A percentile compares a stretch with the other conserved stretches of the same genome.
Conservation (phyloP, 2,888 invertebrate genomes). For the Ectobius pallidus region DNA sequence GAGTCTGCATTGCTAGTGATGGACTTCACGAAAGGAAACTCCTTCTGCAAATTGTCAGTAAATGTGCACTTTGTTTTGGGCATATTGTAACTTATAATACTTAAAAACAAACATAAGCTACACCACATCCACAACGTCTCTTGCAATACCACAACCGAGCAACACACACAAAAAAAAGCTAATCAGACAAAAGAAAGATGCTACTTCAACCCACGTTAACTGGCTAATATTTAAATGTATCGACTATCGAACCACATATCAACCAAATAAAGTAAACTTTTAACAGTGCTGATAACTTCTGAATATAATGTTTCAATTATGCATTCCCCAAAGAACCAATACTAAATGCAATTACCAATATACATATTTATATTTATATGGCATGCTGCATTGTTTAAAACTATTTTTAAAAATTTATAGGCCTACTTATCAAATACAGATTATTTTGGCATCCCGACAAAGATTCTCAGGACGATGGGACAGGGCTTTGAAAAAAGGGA, state of each 20-base stretch:
- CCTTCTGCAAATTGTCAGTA: not conserved
- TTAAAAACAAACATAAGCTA: not conserved
- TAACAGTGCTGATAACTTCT: no score
- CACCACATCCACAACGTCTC: slow-evolving; percentile 1
- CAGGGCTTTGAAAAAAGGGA: slow-evolving; percentile 11
- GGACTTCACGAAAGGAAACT: slow-evolving; percentile 1
- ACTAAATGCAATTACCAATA: not conserved
- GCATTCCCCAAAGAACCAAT: not conserved
- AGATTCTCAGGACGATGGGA: slow-evolving; percentile 10
- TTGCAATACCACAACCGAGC: not conserved
- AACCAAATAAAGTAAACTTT: not conserved
- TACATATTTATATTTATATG: not conserved
- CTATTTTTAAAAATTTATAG: no score
- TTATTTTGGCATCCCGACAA: slow-evolving; percentile 3
- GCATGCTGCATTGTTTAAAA: not conserved
- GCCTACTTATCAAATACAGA: no score
- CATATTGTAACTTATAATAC: not conserved
- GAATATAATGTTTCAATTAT: not conserved
- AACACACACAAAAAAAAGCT: not conserved
- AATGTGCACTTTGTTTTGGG: slow-evolving; percentile 7
- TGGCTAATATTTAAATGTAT: not conserved
- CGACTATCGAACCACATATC: slow-evolving; percentile 1
- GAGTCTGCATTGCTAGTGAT: not conserved
- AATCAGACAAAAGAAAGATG: not conserved
- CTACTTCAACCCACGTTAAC: not conserved